phyloP scores from a whole-genome alignment of 2,888 invertebrate species.

The Dione juno region DNA sequence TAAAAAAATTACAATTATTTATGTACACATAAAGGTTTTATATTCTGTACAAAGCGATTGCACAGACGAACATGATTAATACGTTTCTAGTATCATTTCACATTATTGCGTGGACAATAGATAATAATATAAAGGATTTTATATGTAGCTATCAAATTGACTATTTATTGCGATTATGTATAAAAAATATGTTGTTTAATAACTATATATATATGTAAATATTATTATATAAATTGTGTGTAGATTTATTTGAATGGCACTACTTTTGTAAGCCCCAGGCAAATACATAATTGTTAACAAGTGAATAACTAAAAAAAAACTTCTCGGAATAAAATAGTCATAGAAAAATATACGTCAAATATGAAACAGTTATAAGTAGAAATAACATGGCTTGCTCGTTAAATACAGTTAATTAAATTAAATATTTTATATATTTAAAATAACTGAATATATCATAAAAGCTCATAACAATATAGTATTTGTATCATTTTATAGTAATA shows the following conservation, averaged over 20 bases:
- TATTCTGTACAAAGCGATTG: conserved; percentile 63
- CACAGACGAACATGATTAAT: conserved; percentile 57
- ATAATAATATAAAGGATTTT: conserved; percentile 39
- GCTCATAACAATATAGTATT: conserved; percentile 29
- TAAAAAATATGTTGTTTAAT: conserved; percentile 30
- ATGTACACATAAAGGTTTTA: conserved; percentile 68
- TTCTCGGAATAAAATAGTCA: conserved; percentile 5
- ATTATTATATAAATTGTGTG: conserved; percentile 10
- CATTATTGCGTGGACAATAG: conserved; percentile 43
- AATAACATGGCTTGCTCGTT: conserved; percentile 17
- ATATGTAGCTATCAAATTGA: conserved; percentile 43
- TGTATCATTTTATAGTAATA: conserved; percentile 25
- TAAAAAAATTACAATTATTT: conserved; percentile 78
- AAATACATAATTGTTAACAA: background rate
- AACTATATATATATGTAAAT: conserved; percentile 8
- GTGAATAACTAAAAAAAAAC: background rate
- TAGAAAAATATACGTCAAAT: conserved; percentile 20
- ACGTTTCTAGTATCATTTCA: conserved; percentile 44
- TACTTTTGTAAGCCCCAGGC: background rate
- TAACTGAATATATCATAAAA: conserved; percentile 25
- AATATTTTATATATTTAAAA: conserved; percentile 25
- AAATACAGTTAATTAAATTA: conserved; percentile 16
- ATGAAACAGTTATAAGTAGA: conserved; percentile 17
- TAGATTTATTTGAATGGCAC: conserved; percentile 7
- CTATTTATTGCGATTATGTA: conserved; percentile 45